Evolutionary conservation across 1,140 invertebrate species (phyloP).

Genomic region (Zaprionus inermis): DNA sequence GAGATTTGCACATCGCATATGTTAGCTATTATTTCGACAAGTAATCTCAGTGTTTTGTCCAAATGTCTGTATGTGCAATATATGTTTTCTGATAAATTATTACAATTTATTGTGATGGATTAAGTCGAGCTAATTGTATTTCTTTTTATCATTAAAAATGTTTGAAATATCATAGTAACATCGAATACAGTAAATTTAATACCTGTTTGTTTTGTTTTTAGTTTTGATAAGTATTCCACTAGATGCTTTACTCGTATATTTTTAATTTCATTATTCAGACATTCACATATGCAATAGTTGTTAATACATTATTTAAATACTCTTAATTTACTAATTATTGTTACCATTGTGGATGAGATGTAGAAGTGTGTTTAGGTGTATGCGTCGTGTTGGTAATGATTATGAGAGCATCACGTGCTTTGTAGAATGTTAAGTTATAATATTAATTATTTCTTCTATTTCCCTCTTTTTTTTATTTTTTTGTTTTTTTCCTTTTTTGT

Average conservation of each 20-base stretch:
- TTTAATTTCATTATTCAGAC: slow-evolving; percentile 62
- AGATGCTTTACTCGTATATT: slow-evolving; percentile 42
- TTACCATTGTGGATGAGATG: slow-evolving; percentile 82
- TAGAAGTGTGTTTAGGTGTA: slow-evolving; percentile 61
- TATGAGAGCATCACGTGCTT: slow-evolving; percentile 46
- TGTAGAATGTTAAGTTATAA: slow-evolving; percentile 35
- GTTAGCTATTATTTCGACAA: not conserved
- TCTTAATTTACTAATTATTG: slow-evolving; percentile 79
- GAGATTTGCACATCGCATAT: slow-evolving; percentile 33
- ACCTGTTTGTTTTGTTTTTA: slow-evolving; percentile 46
- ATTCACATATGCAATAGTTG: slow-evolving; percentile 57
- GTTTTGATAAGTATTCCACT: slow-evolving; percentile 35
- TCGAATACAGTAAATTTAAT: slow-evolving; percentile 24
- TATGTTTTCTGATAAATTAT: slow-evolving; percentile 14
- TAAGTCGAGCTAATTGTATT: slow-evolving; percentile 2
- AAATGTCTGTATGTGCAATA: not conserved
- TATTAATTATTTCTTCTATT: not conserved
- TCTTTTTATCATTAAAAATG: slow-evolving; percentile 5
- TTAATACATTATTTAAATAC: slow-evolving; percentile 61
- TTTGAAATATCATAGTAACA: not conserved
- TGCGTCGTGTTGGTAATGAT: slow-evolving; percentile 47
- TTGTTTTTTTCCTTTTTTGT: slow-evolving; percentile 10
- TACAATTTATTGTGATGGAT: slow-evolving; percentile 10
- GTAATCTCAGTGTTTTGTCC: not conserved
- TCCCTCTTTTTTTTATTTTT: slow-evolving; percentile 20